These are phyloP conservation scores for Coracopsis vasa DNA, from an alignment of 2,113 vertebrate species.

Conservation along the genomic window DNA sequence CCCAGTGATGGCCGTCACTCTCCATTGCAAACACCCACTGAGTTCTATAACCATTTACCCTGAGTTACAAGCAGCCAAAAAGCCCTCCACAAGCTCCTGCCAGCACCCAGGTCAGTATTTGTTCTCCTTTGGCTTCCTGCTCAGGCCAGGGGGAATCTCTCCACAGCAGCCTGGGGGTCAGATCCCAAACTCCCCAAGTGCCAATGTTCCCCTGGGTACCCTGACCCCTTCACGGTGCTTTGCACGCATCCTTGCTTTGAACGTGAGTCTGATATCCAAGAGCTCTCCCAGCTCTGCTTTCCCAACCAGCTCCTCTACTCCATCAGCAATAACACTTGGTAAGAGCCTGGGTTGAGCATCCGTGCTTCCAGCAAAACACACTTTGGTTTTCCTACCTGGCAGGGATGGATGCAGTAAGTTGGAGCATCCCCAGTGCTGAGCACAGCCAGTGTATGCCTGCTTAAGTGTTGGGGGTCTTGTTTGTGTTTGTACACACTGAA, in stretches of 20 bases:
- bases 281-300: neutral
- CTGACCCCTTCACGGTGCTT: accelerated
- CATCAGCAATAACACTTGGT: accelerated
- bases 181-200: neutral
- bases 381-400: accelerated
- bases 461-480: accelerated
- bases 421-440: neutral
- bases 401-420: neutral
- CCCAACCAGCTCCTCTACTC: neutral
- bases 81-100: neutral
- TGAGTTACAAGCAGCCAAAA: neutral
- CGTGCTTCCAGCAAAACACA: accelerated
- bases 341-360: neutral
- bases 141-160: neutral
- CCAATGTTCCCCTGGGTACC: neutral
- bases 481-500: neutral
- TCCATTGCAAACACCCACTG: neutral
- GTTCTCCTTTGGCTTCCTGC: neutral
- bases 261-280: accelerated
- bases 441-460: neutral
- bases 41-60: neutral
- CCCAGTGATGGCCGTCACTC: neutral
- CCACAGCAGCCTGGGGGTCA: neutral
- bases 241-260: neutral
- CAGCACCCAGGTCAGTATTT: neutral